Conservation (phyloP, 1,140 invertebrate species). For the Anagrus nilaparvatae region DNA sequence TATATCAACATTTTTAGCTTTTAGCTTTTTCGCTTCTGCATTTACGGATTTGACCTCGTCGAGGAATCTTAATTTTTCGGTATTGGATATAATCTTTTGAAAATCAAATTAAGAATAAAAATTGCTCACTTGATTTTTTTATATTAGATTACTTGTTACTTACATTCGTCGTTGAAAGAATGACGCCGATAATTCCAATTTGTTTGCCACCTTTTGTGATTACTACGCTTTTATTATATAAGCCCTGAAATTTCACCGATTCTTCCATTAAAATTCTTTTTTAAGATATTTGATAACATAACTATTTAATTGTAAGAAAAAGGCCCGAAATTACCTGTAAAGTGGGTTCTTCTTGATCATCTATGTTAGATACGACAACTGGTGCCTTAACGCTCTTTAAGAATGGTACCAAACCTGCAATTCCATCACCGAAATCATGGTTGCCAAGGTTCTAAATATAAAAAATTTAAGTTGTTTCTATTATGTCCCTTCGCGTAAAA, state of each 20-base stretch:
- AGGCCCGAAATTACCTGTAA: conserved; percentile 37
- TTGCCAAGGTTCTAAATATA: conserved; percentile 62
- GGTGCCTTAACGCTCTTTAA: conserved; percentile 51
- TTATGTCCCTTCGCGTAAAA: no score
- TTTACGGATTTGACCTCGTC: conserved; percentile 58
- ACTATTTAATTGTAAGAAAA: conserved; percentile 1
- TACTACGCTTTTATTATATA: conserved; percentile 51
- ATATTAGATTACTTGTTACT: conserved; percentile 30
- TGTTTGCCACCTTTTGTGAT: conserved; percentile 47
- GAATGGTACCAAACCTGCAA: conserved; percentile 65
- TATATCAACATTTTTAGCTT: conserved; percentile 54
- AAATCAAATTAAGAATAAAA: no score
- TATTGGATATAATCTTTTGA: conserved; percentile 25
- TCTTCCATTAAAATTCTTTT: no score
- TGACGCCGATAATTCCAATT: conserved; percentile 78
- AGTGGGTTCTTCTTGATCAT: conserved; percentile 57
- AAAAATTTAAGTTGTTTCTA: no score
- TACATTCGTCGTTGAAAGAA: conserved; percentile 58
- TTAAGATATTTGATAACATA: conserved; percentile 2
- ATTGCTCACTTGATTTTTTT: no score
- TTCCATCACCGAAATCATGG: conserved; percentile 78
- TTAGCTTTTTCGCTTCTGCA: conserved; percentile 51
- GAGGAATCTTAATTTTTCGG: conserved; percentile 51
- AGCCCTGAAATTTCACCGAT: conserved; percentile 31
- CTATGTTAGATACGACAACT: conserved; percentile 67